Evolutionary conservation across 2,888 invertebrate genomes (phyloP).

Genomic region (Trachelus iudaicus): DNA sequence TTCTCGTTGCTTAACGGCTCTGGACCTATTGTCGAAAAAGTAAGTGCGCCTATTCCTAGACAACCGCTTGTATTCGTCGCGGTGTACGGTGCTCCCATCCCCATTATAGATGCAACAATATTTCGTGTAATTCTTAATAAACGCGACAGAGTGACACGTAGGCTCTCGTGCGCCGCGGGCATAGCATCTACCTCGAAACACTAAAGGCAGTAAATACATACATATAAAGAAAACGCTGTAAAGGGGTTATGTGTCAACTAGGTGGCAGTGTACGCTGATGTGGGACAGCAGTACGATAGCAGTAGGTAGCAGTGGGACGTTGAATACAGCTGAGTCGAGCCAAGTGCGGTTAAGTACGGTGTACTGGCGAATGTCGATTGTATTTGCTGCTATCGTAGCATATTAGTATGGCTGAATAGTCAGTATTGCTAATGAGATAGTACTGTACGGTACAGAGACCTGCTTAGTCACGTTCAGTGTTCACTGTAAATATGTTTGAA

Average conservation of each 20-base stretch:
- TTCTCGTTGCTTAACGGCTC: background rate
- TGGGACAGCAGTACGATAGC: background rate
- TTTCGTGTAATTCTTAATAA: background rate
- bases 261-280: background rate
- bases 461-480: background rate
- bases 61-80: background rate
- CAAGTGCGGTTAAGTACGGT: background rate
- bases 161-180: background rate
- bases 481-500: conserved; percentile 76
- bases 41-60: background rate
- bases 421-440: conserved; percentile 1
- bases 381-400: background rate
- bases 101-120: background rate
- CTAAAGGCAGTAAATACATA: background rate
- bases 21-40: background rate
- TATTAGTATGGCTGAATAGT: conserved; percentile 9
- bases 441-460: background rate
- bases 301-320: background rate
- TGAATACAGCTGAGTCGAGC: background rate
- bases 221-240: background rate
- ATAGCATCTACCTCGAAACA: background rate
- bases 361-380: background rate
- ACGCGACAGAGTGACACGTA: background rate
- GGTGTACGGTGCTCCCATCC: background rate
- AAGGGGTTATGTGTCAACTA: background rate